Percentiles rank a stretch among this genome's conserved stretches.
phyloP scores from a whole-genome alignment of 2,888 invertebrate species.

The Zygothrica quintamaculata region DNA sequence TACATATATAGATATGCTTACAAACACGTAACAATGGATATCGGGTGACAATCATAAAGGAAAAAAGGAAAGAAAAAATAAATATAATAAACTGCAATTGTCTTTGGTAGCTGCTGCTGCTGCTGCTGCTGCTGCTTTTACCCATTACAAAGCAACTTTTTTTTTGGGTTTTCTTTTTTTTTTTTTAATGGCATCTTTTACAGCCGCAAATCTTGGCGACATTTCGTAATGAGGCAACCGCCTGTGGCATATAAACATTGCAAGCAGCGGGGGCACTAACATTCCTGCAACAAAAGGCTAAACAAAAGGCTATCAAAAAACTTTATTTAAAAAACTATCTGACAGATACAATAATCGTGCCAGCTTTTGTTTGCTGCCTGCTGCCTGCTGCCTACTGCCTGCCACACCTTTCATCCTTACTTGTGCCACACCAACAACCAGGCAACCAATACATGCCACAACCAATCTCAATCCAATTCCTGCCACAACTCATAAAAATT shows the following conservation, averaged over 20 bases:
- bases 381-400: background rate
- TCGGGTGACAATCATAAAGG: conserved; percentile 71
- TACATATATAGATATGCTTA: too few relatives aligned
- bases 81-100: conserved; percentile 37
- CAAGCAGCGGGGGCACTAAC: conserved; percentile 24
- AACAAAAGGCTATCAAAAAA: conserved; percentile 34
- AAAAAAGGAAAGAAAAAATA: conserved; percentile 20
- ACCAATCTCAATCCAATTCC: background rate
- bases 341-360: conserved; percentile 20
- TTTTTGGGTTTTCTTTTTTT: conserved; percentile 1
- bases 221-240: conserved; percentile 70
- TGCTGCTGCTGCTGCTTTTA: conserved; percentile 58
- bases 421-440: too few relatives aligned
- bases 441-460: too few relatives aligned
- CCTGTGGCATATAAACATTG: conserved; percentile 37
- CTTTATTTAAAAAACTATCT: conserved; percentile 28
- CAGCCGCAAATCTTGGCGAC: conserved; percentile 78
- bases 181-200: conserved; percentile 54
- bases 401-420: background rate
- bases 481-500: conserved; percentile 13
- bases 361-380: conserved; percentile 11
- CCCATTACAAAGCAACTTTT: conserved; percentile 70
- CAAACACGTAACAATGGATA: conserved; percentile 52
- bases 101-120: background rate
- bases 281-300: background rate